These are phyloP conservation scores for Agrochola litura DNA, from an alignment of 2,888 invertebrate species.

Conservation along the genomic window DNA sequence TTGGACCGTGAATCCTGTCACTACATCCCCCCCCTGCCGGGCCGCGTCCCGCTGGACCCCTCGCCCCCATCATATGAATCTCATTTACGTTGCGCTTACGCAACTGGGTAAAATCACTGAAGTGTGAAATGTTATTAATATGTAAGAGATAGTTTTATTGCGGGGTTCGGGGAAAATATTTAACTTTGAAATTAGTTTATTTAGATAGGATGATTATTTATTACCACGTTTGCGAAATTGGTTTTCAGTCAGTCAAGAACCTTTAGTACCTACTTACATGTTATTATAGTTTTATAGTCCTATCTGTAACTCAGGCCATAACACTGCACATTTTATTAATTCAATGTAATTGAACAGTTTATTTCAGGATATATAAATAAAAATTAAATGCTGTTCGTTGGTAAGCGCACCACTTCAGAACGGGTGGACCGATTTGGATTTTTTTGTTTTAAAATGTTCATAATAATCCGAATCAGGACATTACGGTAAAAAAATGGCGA, in stretches of 20 bases:
- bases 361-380: slow-evolving; percentile 13
- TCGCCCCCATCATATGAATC: slow-evolving; percentile 83
- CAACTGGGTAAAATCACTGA: slow-evolving; percentile 85
- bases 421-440: neutral
- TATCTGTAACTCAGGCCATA: neutral
- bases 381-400: neutral
- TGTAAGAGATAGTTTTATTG: slow-evolving; percentile 67
- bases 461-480: too few relatives aligned
- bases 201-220: slow-evolving; percentile 4
- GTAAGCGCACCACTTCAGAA: neutral
- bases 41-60: slow-evolving; percentile 67
- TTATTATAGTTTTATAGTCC: slow-evolving; percentile 1
- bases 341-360: slow-evolving; percentile 2
- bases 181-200: slow-evolving; percentile 22
- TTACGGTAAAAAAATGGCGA: too few relatives aligned
- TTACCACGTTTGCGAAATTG: neutral
- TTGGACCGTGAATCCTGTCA: slow-evolving; percentile 90
- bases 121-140: slow-evolving; percentile 85
- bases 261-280: neutral
- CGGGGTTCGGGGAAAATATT: slow-evolving; percentile 8
- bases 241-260: neutral
- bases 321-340: neutral
- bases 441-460: too few relatives aligned
- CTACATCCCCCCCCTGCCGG: slow-evolving; percentile 74
- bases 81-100: slow-evolving; percentile 88